Percentiles rank a stretch among this genome's conserved stretches.
These are phyloP conservation scores for Lacerta viridis DNA, from an alignment of 2,797 vertebrate species.

Conservation along the genomic window DNA sequence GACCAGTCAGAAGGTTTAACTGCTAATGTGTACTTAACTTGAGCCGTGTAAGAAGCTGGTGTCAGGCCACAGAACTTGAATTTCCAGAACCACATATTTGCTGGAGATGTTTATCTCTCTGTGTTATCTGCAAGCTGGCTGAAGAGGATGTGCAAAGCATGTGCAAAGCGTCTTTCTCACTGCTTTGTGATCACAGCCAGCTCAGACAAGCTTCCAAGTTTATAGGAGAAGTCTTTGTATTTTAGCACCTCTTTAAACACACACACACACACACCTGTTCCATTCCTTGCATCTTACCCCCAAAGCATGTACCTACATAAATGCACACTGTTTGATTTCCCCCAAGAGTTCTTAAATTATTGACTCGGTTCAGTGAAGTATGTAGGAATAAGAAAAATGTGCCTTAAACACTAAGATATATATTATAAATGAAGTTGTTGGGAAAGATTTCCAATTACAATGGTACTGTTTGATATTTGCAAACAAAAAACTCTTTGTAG, in stretches of 20 bases:
- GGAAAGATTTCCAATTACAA: conserved; percentile 81
- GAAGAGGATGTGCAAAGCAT: conserved; percentile 22
- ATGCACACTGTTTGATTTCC: conserved; percentile 65
- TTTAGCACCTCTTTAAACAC: background rate
- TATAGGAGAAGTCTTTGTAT: background rate
- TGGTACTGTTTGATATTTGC: conserved; percentile 85
- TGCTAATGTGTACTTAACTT: conserved; percentile 11
- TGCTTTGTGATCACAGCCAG: background rate
- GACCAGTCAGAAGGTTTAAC: conserved; percentile 78
- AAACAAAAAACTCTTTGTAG: conserved; percentile 83
- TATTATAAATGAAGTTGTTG: conserved; percentile 78
- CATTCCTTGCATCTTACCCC: background rate
- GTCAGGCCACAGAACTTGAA: background rate
- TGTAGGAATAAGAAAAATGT: conserved; percentile 76
- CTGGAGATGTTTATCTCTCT: background rate
- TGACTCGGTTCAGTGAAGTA: conserved; percentile 77
- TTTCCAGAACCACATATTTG: background rate
- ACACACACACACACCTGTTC: background rate
- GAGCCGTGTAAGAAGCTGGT: background rate
- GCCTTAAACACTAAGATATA: conserved; percentile 66
- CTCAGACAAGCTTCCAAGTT: background rate
- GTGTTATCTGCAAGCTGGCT: background rate
- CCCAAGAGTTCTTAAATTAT: conserved; percentile 81
- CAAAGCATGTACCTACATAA: conserved; percentile 57
- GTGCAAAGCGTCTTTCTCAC: background rate